Evolutionary conservation across 1,140 invertebrate species (phyloP), one percentile per base, ranked within the genome.

Genomic region (Dinoponera quadriceps): DNA sequence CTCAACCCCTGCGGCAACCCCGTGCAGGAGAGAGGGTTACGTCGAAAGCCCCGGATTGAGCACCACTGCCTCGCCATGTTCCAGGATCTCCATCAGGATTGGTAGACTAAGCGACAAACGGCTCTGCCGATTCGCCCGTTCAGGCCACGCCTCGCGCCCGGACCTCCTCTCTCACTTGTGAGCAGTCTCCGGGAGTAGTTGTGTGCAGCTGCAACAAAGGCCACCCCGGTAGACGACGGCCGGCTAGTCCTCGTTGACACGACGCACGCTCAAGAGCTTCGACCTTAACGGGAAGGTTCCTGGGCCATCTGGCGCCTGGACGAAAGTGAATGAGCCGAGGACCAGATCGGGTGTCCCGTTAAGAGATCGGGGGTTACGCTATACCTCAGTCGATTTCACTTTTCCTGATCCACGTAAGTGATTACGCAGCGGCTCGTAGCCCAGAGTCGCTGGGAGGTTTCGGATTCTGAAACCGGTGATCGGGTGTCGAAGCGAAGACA

Each of bases 51-150:
- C 18, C 38, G 63, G 82, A 78, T 92, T 93, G 92, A 93, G 92
- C 73, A 91, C 90, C 92, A 82, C 92, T 93, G 92, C 44, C 88
- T 92, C 92, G 92, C 92, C 92, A 93, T 93, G 91, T 93, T 93
- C 86, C 74, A 33, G 68, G 49, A 82, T 80, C 54, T 71, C 9
- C 0, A 0, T 3, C n/a, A 7, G 18, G 66, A 93, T 92, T 93
- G 91, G 92, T 84, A 54, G 27, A 14, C 0, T 11, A 27, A 33
- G 2, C 55, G 3, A 13, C 66, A 49, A 65, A 66, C 87, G 5
- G 48, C 62, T n/a, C 25, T 65, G 48, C 72, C 29, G 62, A 92
- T 92, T 92, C 89, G 92, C 16, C 59, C 65, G 29, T 1, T 44
- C 13, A 13, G 16, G 72, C 66, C 84, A 89, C 91, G 90, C 92